phyloP scores from a whole-genome alignment of 2,797 vertebrate species.

The Mastacembelus armatus region DNA sequence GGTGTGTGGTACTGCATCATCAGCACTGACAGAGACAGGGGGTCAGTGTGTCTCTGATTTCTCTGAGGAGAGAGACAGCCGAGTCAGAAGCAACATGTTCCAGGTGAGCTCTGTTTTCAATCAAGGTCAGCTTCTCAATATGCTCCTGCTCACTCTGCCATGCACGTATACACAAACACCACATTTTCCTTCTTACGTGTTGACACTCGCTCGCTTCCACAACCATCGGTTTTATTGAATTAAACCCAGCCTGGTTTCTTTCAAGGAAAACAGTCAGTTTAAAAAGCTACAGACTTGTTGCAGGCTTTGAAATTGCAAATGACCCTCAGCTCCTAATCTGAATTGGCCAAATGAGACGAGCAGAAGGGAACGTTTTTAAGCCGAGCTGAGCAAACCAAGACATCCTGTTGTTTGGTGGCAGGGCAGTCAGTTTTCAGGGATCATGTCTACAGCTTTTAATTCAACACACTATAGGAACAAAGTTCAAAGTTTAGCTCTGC shows the following conservation, averaged over 20 bases:
- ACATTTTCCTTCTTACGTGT: constrained; percentile 25
- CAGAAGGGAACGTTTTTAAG: not conserved
- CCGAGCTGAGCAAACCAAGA: too few relatives aligned
- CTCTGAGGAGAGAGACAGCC: constrained; percentile 10
- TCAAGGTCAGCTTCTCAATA: constrained; percentile 52
- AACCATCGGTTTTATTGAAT: constrained; percentile 61
- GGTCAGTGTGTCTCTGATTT: constrained; percentile 23
- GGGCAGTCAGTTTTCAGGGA: too few relatives aligned
- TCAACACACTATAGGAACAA: too few relatives aligned
- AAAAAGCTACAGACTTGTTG: constrained; percentile 45
- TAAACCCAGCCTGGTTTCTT: constrained; percentile 56
- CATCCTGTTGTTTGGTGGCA: too few relatives aligned
- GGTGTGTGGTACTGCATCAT: not conserved
- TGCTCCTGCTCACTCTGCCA: constrained; percentile 40
- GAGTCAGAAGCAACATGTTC: constrained; percentile 26
- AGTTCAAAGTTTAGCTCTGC: too few relatives aligned
- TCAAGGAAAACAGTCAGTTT: constrained; percentile 63
- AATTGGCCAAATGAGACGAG: constrained; percentile 18
- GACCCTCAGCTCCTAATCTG: constrained; percentile 34
- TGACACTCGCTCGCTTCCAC: constrained; percentile 42
- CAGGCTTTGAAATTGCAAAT: constrained; percentile 39
- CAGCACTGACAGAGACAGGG: too few relatives aligned
- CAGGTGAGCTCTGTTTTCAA: constrained; percentile 63
- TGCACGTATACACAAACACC: constrained; percentile 50
- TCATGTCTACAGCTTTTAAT: too few relatives aligned